phyloP scores from a whole-genome alignment of 2,888 invertebrate genomes.

The Fissipunctia ypsillon region DNA sequence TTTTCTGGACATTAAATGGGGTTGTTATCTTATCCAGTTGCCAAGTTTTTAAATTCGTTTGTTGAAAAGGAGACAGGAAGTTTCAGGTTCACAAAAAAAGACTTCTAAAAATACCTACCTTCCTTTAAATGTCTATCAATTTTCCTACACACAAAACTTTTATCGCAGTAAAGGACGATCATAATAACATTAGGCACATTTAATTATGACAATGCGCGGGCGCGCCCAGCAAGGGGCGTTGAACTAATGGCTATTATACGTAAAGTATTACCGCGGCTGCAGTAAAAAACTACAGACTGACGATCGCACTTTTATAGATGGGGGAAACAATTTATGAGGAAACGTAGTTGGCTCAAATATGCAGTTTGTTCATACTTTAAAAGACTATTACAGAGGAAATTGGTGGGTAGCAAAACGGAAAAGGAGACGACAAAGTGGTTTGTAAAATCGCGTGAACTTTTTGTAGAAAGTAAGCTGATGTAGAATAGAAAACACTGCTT shows the following conservation, averaged over 20 bases:
- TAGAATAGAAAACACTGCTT: slow-evolving; percentile 25
- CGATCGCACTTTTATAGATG: slow-evolving; percentile 41
- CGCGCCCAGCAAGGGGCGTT: slow-evolving; percentile 66
- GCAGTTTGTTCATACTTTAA: slow-evolving; percentile 8
- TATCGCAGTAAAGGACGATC: slow-evolving; percentile 34
- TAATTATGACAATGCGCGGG: slow-evolving; percentile 58
- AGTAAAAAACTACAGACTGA: slow-evolving; percentile 65
- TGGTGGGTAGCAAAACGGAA: background rate
- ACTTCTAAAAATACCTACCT: background rate
- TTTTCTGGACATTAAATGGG: too few species aligned
- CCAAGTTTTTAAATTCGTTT: slow-evolving; percentile 22
- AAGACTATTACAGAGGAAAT: background rate
- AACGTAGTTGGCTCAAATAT: background rate
- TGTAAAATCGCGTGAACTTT: slow-evolving; percentile 13
- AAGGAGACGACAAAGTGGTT: slow-evolving; percentile 17
- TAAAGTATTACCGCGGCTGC: slow-evolving; percentile 58
- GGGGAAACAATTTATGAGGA: slow-evolving; percentile 54
- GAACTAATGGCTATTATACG: slow-evolving; percentile 70
- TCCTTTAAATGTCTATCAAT: background rate
- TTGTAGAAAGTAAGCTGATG: slow-evolving; percentile 26
- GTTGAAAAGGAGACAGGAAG: background rate
- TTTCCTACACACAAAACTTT: slow-evolving; percentile 17
- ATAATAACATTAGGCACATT: slow-evolving; percentile 60
- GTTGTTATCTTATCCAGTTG: too few species aligned
- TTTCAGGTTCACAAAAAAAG: background rate